These are phyloP conservation scores for Erinaceus europaeus DNA, from an alignment of 2,113 vertebrate genomes.

Conservation along the genomic window DNA sequence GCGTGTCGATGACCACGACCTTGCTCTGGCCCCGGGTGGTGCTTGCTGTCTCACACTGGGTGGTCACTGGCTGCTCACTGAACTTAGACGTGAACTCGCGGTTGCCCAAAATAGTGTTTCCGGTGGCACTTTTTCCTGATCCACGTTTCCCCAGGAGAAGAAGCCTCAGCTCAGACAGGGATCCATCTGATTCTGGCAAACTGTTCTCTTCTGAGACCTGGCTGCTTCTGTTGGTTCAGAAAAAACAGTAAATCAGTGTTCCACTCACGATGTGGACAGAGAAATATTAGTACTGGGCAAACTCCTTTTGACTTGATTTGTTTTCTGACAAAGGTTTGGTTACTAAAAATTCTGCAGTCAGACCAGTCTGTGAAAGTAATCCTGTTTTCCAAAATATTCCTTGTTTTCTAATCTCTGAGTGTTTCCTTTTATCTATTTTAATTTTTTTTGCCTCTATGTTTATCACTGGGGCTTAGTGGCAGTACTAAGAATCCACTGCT, in stretches of 20 bases:
- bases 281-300: background rate
- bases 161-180: background rate
- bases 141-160: constrained; percentile 50
- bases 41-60: background rate
- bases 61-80: background rate
- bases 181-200: no score
- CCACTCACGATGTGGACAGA: background rate
- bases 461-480: no score
- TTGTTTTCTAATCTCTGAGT: background rate
- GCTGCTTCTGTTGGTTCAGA: background rate
- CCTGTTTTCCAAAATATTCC: no score
- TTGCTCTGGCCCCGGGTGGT: background rate
- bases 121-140: constrained; percentile 51
- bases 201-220: accelerated
- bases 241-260: background rate
- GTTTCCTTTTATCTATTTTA: background rate
- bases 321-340: background rate
- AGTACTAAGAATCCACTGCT: no score
- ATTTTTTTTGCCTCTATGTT: no score
- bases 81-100: background rate
- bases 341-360: background rate
- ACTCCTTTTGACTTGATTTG: background rate
- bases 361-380: background rate
- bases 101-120: constrained; percentile 59
- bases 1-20: constrained; percentile 50